phyloP scores from a whole-genome alignment of 2,888 invertebrate species.

The Stenotaenia linearis region DNA sequence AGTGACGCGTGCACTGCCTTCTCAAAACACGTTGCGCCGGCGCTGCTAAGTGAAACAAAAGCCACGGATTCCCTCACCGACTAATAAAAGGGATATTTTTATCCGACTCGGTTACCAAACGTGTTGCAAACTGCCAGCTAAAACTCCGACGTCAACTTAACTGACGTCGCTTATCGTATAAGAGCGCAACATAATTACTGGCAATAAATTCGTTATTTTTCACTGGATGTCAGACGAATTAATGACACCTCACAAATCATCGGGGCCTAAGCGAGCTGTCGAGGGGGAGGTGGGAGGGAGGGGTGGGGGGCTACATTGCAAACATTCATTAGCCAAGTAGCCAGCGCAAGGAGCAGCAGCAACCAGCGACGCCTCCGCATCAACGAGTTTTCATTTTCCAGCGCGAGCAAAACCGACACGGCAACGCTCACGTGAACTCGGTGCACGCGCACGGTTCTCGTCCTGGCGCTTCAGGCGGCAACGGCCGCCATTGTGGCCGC shows the following conservation, averaged over 20 bases:
- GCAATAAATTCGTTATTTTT: slow-evolving; percentile 38
- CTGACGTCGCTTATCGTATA: slow-evolving; percentile 28
- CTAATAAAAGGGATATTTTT: not conserved
- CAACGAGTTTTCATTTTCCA: not conserved
- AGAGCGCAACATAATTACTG: slow-evolving; percentile 36
- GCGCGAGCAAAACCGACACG: slow-evolving; percentile 5
- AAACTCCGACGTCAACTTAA: not conserved
- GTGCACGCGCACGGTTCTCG: not conserved
- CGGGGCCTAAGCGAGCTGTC: slow-evolving; percentile 31
- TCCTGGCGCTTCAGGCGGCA: not conserved
- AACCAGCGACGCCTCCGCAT: not conserved
- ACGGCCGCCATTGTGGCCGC: not conserved
- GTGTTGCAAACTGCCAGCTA: not conserved
- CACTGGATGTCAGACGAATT: slow-evolving; percentile 38
- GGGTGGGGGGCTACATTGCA: slow-evolving; percentile 12
- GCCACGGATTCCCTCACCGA: slow-evolving; percentile 2
- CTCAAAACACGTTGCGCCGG: slow-evolving; percentile 13
- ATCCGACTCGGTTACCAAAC: not conserved
- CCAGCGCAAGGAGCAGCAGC: slow-evolving; percentile 31
- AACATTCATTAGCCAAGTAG: slow-evolving; percentile 33
- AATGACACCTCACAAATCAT: slow-evolving; percentile 38
- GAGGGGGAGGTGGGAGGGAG: not conserved
- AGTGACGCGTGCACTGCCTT: slow-evolving; percentile 28
- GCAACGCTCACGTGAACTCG: not conserved
- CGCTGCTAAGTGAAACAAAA: slow-evolving; percentile 29